Base-by-base conservation (phyloP, 2,113 vertebrate genomes). In the Scalopus aquaticus region DNA sequence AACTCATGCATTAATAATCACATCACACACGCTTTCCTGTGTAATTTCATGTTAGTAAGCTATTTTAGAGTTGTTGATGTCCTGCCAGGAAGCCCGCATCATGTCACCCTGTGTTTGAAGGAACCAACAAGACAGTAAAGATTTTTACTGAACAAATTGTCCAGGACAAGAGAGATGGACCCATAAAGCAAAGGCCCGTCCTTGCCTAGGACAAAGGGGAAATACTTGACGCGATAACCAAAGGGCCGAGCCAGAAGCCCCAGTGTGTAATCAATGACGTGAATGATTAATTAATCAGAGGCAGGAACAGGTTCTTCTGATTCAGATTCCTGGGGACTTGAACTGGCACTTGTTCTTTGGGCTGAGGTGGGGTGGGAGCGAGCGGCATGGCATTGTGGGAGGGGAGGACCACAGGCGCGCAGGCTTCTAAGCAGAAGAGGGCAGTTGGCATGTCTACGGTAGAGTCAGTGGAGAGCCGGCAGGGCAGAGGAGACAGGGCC, bases 1-100 rank as follows among this genome's bases (percentile, higher is more conserved):
- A 95, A 76, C 9, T 32, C 76, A 22, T 30, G 6, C 46, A 46
- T 79, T 88, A 93, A 78, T 62, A 88, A 80, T 16, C 67, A 15
- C 9, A 58, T 49, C 73, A 32, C 54, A 87, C 7, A 92, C 46
- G 7, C 51, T 93, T 92, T 93, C 58, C 62, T 82, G 24, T 22
- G 26, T 35, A 77, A 85, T 70, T 88, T 91, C 39, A 73, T 44
- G 56, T n/a, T 54, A 67, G 2, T 73, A 77, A 64, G 88, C 67
- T 70, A 64, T 88, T 91, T 91, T 65, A 62, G 95, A 89, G 24
- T 51, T 80, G 20, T 92, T 89, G 85, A 81, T 42, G 49, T 83
- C 39, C 46, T 91, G 12, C 56, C 87, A 90, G 79, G 90, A 30
- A 92, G 28, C 24, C 28, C 37, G 70, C 70, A 46, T 87, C 44